Conservation (phyloP, 2,113 vertebrate species). For the Amblyopsis rosae region DNA sequence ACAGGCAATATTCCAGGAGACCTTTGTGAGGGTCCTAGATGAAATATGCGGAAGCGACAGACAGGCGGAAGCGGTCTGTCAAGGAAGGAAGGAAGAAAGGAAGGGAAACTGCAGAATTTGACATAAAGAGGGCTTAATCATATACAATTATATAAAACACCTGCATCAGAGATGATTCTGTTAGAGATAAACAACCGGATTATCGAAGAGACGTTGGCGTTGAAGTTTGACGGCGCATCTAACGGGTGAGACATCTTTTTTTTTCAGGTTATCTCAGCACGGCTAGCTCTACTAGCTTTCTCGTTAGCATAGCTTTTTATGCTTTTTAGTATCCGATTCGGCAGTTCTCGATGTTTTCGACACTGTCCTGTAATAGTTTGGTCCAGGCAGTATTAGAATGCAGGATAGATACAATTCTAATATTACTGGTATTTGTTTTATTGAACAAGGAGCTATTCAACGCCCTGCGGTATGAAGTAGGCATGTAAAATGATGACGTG, state of each 20-base stretch:
- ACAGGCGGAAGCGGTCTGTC: conserved; percentile 72
- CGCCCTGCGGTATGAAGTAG: too few species aligned
- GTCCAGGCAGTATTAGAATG: too few species aligned
- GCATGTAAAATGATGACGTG: too few species aligned
- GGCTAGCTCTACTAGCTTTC: conserved; percentile 44
- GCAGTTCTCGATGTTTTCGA: too few species aligned
- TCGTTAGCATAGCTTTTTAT: neutral
- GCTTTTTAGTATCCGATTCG: neutral
- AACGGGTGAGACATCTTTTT: conserved; percentile 84
- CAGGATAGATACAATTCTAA: too few species aligned
- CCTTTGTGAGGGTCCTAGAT: conserved; percentile 42
- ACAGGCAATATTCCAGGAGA: too few species aligned
- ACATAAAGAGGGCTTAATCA: conserved; percentile 41
- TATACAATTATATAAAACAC: conserved; percentile 16
- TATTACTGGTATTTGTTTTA: too few species aligned
- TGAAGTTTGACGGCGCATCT: conserved; percentile 94
- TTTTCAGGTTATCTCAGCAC: conserved; percentile 20
- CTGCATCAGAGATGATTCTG: conserved; percentile 88
- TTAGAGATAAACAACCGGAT: conserved; percentile 98
- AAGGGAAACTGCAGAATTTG: conserved; percentile 47
- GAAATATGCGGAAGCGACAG: conserved; percentile 69
- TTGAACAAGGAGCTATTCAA: too few species aligned
- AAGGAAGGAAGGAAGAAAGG: conserved; percentile 29
- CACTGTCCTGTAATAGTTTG: too few species aligned
- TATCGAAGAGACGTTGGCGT: conserved; percentile 91